Conservation (phyloP, 1,140 invertebrate species). For the Stegodyphus dumicola region DNA sequence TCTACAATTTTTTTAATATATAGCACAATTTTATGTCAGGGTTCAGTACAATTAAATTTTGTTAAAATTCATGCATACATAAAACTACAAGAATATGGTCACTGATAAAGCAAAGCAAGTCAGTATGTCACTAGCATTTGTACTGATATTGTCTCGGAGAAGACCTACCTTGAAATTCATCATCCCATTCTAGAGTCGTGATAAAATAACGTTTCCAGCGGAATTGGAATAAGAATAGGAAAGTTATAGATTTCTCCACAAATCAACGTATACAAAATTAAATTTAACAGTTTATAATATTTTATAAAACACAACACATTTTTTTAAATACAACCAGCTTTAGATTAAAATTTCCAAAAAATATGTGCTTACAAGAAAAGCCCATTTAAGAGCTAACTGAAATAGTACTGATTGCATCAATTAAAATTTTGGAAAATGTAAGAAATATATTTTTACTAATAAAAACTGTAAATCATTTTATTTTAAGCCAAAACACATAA, state of each 20-base stretch:
- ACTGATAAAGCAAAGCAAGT: conserved; percentile 47
- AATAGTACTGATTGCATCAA: conserved; percentile 52
- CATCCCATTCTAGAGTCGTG: conserved; percentile 97
- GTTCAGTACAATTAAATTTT: conserved; percentile 37
- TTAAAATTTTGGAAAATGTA: conserved; percentile 64
- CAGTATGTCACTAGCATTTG: conserved; percentile 60
- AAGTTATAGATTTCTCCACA: conserved; percentile 44
- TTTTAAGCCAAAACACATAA: no score
- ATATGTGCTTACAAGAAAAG: background rate
- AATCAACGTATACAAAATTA: background rate
- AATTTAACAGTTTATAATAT: background rate
- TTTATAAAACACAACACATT: background rate
- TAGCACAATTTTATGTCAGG: background rate
- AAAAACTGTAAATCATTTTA: no score
- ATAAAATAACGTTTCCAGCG: conserved; percentile 63
- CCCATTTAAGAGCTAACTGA: background rate
- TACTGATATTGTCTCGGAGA: conserved; percentile 47
- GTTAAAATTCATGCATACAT: conserved; percentile 36
- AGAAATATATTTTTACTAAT: conserved; percentile 17
- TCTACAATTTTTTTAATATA: no score
- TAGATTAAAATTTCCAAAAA: no score
- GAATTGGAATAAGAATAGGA: conserved; percentile 59
- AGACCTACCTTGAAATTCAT: conserved; percentile 98
- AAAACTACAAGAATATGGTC: conserved; percentile 41
- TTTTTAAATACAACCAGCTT: no score